phyloP scores from a whole-genome alignment of 2,888 invertebrate species.

The Eupelmus urozonus region DNA sequence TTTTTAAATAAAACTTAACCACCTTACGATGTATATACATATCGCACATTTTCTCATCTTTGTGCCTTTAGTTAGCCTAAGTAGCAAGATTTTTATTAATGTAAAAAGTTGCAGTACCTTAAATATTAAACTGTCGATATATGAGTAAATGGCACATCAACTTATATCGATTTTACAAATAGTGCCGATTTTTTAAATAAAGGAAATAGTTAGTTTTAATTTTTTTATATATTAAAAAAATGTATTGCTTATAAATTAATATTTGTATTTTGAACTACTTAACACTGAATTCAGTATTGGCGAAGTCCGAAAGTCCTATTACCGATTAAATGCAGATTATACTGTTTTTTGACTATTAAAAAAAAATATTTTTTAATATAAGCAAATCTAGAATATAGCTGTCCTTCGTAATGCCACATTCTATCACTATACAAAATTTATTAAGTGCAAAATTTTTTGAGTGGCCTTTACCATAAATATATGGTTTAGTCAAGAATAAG shows the following conservation, averaged over 20 bases:
- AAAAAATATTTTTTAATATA: too few species aligned
- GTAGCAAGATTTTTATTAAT: conserved; percentile 62
- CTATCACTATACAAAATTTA: too few species aligned
- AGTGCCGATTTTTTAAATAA: conserved; percentile 47
- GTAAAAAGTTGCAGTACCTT: conserved; percentile 38
- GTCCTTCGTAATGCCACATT: too few species aligned
- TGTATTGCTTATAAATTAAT: conserved; percentile 39
- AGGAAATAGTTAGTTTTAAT: conserved; percentile 38
- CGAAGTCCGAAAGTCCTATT: too few species aligned
- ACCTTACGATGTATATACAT: conserved; percentile 69
- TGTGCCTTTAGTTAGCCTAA: conserved; percentile 58
- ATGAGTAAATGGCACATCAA: conserved; percentile 46
- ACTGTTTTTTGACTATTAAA: too few species aligned
- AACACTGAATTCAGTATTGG: conserved; percentile 25
- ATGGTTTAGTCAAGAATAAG: too few species aligned
- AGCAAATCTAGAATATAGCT: too few species aligned
- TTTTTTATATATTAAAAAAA: conserved; percentile 33
- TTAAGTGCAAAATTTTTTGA: too few species aligned
- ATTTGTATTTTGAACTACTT: conserved; percentile 53
- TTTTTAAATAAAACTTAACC: conserved; percentile 71
- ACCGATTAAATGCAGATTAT: too few species aligned
- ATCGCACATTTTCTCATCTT: conserved; percentile 62
- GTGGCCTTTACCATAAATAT: too few species aligned
- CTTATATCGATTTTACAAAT: conserved; percentile 38
- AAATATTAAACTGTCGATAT: conserved; percentile 44